phyloP scores from a whole-genome alignment of 2,888 invertebrate genomes.

The Calameuta pallipes region DNA sequence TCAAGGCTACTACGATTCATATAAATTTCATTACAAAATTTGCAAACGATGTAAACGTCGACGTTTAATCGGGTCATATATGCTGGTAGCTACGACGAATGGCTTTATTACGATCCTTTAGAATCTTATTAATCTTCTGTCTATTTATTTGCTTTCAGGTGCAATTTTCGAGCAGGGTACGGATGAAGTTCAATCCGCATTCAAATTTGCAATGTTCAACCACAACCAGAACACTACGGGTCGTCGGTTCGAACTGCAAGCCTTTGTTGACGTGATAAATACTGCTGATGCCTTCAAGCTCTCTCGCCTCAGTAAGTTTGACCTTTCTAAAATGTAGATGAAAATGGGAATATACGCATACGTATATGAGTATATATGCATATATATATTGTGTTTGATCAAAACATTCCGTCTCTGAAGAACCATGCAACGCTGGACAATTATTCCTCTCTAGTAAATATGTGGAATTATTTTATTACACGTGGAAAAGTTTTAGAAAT shows the following conservation, averaged over 20 bases:
- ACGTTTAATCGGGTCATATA: neutral
- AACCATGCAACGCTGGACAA: neutral
- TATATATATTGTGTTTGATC: neutral
- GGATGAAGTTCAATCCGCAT: slow-evolving; percentile 93
- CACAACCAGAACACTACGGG: slow-evolving; percentile 87
- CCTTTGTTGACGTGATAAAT: slow-evolving; percentile 91
- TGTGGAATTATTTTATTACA: neutral
- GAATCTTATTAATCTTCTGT: neutral
- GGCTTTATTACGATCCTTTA: neutral
- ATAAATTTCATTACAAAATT: no score
- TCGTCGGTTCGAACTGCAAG: slow-evolving; percentile 85
- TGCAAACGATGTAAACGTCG: neutral
- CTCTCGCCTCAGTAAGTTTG: slow-evolving; percentile 86
- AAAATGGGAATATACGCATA: neutral
- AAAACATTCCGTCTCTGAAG: neutral
- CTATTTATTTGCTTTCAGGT: slow-evolving; percentile 70
- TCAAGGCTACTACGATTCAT: neutral
- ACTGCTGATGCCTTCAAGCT: slow-evolving; percentile 94
- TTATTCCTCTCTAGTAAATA: neutral
- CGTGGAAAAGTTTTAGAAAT: neutral
- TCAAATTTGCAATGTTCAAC: slow-evolving; percentile 87
- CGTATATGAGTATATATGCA: slow-evolving; percentile 9
- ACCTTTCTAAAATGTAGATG: neutral
- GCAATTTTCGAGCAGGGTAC: slow-evolving; percentile 93
- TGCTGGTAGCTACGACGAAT: neutral